Conservation (phyloP, 2,797 vertebrate genomes). For the Lepilemur ruficaudatus region DNA sequence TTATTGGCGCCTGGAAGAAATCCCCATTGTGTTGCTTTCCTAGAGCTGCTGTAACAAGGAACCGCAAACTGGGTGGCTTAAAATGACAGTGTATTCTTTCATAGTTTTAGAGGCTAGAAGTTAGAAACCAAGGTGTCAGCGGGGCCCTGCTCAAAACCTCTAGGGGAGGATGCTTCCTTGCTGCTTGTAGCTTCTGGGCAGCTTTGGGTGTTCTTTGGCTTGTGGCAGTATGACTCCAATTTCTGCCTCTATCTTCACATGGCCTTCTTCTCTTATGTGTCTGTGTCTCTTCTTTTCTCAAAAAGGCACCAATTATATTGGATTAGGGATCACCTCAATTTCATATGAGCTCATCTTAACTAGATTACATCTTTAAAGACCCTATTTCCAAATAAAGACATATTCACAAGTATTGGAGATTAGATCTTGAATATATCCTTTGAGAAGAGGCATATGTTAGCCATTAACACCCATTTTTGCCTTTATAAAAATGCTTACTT, state of each 20-base stretch:
- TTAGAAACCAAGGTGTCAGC: neutral
- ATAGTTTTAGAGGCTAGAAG: neutral
- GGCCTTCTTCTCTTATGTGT: neutral
- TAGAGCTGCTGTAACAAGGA: neutral
- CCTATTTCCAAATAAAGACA: neutral
- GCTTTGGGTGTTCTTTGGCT: neutral
- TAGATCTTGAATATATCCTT: neutral
- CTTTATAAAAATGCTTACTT: neutral
- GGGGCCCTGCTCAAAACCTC: neutral
- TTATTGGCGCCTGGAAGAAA: neutral
- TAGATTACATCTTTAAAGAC: neutral
- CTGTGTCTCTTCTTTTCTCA: neutral
- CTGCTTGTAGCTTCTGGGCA: neutral
- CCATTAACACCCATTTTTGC: neutral
- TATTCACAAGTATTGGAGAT: neutral
- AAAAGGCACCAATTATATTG: neutral
- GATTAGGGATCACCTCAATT: neutral
- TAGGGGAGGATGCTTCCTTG: neutral
- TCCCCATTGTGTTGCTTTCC: neutral
- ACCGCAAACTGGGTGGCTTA: neutral
- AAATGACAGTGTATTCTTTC: neutral
- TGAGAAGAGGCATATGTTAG: neutral
- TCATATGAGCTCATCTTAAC: neutral
- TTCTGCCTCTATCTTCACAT: neutral
- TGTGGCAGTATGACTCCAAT: neutral